A percentile compares a stretch with the other conserved stretches of the same genome.
These are phyloP conservation scores for Heterohyrax brucei DNA, from an alignment of 2,797 vertebrate species.

Conservation along the genomic window DNA sequence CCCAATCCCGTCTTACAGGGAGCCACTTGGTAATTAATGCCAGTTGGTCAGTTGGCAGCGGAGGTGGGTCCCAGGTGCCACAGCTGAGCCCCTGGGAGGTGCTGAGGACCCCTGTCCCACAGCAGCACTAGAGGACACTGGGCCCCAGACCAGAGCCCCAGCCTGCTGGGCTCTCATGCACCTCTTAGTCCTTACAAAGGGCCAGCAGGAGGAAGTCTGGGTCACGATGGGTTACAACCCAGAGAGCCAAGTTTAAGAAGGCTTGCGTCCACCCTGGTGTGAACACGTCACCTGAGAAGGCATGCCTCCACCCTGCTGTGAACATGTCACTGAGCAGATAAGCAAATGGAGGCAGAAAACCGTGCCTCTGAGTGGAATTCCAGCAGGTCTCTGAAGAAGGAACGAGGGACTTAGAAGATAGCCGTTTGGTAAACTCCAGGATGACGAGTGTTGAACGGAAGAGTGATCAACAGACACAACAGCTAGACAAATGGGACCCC, in stretches of 20 bases:
- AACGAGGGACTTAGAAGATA: neutral
- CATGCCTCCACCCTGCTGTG: neutral
- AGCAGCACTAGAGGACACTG: neutral
- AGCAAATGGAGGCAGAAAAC: neutral
- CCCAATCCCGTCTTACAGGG: neutral
- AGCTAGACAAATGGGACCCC: accelerated
- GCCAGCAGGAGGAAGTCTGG: neutral
- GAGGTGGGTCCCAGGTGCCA: neutral
- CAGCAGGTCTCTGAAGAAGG: neutral
- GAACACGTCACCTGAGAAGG: neutral
- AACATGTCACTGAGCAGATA: neutral
- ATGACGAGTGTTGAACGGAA: too few relatives aligned
- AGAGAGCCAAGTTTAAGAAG: neutral
- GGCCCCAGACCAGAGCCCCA: too few relatives aligned
- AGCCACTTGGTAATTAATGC: neutral
- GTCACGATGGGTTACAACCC: neutral
- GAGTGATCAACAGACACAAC: neutral
- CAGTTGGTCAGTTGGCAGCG: neutral
- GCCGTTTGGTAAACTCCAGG: neutral
- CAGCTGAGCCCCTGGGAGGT: neutral
- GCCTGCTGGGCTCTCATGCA: neutral
- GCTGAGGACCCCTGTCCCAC: neutral
- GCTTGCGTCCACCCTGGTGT: too few relatives aligned
- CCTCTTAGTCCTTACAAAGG: neutral
- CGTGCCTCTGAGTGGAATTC: neutral